Percentiles rank a stretch among this genome's conserved stretches.
Evolutionary conservation across 2,113 vertebrate species (phyloP).

Genomic region (Peromyscus polionotus): DNA sequence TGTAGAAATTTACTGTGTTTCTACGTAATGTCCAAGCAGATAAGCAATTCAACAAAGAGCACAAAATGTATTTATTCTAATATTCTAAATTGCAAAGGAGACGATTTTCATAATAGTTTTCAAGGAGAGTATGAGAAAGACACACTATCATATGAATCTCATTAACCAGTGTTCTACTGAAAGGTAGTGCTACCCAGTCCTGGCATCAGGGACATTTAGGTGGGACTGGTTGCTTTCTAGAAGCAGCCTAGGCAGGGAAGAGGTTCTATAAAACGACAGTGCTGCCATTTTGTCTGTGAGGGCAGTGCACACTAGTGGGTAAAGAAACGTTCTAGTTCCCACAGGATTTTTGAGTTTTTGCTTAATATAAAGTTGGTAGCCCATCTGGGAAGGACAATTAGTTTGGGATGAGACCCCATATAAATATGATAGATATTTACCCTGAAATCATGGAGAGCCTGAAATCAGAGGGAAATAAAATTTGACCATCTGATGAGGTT

Average conservation of each 20-base stretch:
- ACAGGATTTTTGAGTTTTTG: neutral
- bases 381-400: conserved; percentile 25
- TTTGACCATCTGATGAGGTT: neutral
- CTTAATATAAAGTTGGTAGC: conserved; percentile 12
- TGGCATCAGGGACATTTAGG: neutral
- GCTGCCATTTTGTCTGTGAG: neutral
- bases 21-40: neutral
- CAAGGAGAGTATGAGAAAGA: neutral
- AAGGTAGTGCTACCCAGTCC: neutral
- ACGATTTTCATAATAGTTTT: conserved; percentile 3
- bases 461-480: neutral
- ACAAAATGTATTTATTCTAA: neutral
- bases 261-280: neutral
- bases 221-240: neutral
- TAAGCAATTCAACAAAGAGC: neutral
- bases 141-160: neutral
- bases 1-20: neutral
- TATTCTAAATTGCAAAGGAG: neutral
- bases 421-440: neutral
- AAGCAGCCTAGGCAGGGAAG: neutral
- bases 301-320: neutral
- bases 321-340: neutral
- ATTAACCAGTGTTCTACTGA: neutral
- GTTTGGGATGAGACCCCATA: neutral
- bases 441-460: neutral